Evolutionary conservation across 2,797 vertebrate species (phyloP).

Genomic region (Myotis myotis): DNA sequence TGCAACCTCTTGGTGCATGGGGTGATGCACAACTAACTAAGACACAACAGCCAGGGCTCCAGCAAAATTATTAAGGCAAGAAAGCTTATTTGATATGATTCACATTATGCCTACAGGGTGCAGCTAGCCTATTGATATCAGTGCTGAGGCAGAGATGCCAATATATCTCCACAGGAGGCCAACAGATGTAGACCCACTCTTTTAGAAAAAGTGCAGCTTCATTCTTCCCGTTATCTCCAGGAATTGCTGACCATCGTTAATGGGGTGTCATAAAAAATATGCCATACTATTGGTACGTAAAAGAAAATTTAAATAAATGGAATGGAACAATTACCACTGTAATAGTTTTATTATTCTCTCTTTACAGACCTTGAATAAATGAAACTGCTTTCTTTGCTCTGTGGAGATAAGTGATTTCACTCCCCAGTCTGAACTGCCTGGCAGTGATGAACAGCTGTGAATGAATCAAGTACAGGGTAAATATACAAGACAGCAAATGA

Average conservation of each 20-base stretch:
- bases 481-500: constrained; percentile 55
- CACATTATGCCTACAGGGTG: not conserved
- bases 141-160: not conserved
- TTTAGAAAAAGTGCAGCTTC: not conserved
- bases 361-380: constrained; percentile 42
- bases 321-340: not conserved
- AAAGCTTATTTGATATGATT: not conserved
- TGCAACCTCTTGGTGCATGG: not conserved
- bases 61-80: not conserved
- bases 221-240: not conserved
- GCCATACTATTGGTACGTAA: not conserved
- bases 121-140: not conserved
- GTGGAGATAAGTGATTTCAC: not conserved
- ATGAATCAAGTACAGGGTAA: constrained; percentile 54
- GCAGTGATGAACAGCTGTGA: constrained; percentile 57
- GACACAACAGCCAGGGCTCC: not conserved
- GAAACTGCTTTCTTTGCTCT: constrained; percentile 33
- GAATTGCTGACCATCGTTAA: constrained; percentile 15
- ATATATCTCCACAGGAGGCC: not conserved
- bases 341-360: constrained; percentile 42
- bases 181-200: not conserved
- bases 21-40: not conserved
- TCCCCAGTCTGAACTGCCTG: not conserved
- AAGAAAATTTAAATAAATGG: constrained; percentile 33
- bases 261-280: not conserved